Percentiles rank a stretch among this genome's conserved stretches.
These are phyloP conservation scores for Myoxocephalus aenaeus DNA, from an alignment of 2,797 vertebrate genomes.

Conservation along the genomic window DNA sequence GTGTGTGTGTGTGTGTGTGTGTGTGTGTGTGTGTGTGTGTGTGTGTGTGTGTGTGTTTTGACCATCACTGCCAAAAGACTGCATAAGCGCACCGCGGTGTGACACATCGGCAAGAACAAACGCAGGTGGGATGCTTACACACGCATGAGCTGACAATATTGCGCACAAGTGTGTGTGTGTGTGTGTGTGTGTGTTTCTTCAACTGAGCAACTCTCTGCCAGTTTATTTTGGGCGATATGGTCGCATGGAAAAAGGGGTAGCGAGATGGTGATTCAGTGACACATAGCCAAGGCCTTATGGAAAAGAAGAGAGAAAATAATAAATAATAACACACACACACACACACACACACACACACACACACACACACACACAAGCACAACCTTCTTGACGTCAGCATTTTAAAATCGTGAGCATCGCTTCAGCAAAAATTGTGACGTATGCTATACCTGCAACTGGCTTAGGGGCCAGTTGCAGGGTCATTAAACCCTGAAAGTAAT, in stretches of 20 bases:
- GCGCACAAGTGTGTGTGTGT: neutral
- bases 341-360: too few species aligned
- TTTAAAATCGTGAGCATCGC: neutral
- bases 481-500: neutral
- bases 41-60: conserved; percentile 46
- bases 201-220: conserved; percentile 73
- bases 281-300: conserved; percentile 43
- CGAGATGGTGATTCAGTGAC: conserved; percentile 58
- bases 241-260: conserved; percentile 50
- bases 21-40: conserved; percentile 35
- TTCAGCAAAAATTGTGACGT: neutral
- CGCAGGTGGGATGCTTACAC: conserved; percentile 58
- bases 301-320: conserved; percentile 27
- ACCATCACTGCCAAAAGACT: conserved; percentile 75
- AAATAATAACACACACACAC: conserved; percentile 11
- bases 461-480: too few species aligned
- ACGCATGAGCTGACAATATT: conserved; percentile 18
- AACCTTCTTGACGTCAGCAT: neutral
- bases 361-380: neutral
- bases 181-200: conserved; percentile 40
- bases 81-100: conserved; percentile 53
- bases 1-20: conserved; percentile 12
- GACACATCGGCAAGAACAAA: conserved; percentile 66
- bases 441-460: neutral
- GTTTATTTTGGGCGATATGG: conserved; percentile 75